Base-by-base conservation (phyloP, 92 coral and sea anemone genomes). In the Meandrina meandrites region DNA sequence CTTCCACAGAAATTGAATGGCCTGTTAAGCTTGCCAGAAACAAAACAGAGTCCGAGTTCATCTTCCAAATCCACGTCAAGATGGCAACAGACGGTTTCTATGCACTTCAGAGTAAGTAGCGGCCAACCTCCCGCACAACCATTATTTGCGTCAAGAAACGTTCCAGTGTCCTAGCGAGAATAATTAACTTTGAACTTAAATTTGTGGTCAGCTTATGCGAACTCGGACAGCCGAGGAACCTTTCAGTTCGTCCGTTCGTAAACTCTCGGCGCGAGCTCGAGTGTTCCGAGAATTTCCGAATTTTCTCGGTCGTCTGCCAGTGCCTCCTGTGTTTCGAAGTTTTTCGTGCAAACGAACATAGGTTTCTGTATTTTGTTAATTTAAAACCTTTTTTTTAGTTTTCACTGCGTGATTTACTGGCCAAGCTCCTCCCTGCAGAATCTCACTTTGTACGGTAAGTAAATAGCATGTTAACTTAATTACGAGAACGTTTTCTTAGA, bases 401-500 rank as follows among this genome's bases (percentile, higher is more conserved):
- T 83, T 97, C 99, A 27, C 87, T 97, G 67, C 93, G 93, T 28
- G 99, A 95, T 80, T 93, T 97, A 13, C 60, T 97, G 85, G 93
- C 94, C 40, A 93, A 93, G 86, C 88, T 97, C 77, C 85, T 91
- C 16, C 96, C 95, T 16, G 79, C 97, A 7, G 94, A 93, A 60
- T 94, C 99, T n/a, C 99, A 97, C 83, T 97, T 97, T 86, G 99
- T 97, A 74, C 88, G 99, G 99, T 97, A 86, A 13, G 8, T 60
- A 31, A 47, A 32, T 0, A 75, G 22, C 30, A 76, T 0, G 3
- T 76, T 45, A 19, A 19, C 17, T 18, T 57, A 19, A 19, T 18
- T 19, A 57, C 76, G 5, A 45, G 53, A 37, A 37, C 24, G 15
- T 75, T 21, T 15, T 54, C 22, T 17, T 1, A 17, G 22, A 54